phyloP scores from a whole-genome alignment of 2,113 vertebrate species.

The Prunella fulvescens region DNA sequence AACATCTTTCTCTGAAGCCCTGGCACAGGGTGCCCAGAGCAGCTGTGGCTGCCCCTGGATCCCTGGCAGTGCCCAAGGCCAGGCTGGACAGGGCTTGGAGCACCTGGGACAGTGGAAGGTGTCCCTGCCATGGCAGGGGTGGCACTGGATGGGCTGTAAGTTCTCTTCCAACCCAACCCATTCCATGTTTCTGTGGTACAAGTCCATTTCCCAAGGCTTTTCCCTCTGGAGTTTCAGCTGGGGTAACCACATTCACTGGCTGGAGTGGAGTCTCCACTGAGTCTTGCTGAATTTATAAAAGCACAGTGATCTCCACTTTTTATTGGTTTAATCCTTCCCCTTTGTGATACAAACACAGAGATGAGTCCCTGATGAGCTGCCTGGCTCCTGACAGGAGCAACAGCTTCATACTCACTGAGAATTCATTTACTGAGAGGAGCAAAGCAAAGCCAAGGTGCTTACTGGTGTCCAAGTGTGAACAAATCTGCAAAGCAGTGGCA shows the following conservation, averaged over 20 bases:
- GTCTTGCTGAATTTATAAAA: neutral
- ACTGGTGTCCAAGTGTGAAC: neutral
- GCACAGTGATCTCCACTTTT: neutral
- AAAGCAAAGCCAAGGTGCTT: neutral
- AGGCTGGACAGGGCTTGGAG: neutral
- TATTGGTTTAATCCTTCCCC: neutral
- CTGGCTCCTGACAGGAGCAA: neutral
- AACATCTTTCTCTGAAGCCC: accelerated
- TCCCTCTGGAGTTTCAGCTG: neutral
- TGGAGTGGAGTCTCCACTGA: neutral
- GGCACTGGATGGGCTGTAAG: accelerated
- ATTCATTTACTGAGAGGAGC: neutral
- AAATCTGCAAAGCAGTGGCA: neutral
- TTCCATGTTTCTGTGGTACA: too few relatives aligned
- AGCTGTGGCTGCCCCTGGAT: neutral
- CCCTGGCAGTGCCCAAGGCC: neutral
- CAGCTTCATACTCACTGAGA: neutral
- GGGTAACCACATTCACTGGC: accelerated
- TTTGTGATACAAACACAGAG: neutral
- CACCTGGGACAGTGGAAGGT: neutral
- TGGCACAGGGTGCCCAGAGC: neutral
- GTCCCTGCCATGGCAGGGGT: neutral
- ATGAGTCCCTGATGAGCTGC: neutral
- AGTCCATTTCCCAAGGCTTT: neutral
- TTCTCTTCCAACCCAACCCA: neutral